Evolutionary conservation across 2,888 invertebrate species (phyloP).

Genomic region (Ormyrus pomaceus): DNA sequence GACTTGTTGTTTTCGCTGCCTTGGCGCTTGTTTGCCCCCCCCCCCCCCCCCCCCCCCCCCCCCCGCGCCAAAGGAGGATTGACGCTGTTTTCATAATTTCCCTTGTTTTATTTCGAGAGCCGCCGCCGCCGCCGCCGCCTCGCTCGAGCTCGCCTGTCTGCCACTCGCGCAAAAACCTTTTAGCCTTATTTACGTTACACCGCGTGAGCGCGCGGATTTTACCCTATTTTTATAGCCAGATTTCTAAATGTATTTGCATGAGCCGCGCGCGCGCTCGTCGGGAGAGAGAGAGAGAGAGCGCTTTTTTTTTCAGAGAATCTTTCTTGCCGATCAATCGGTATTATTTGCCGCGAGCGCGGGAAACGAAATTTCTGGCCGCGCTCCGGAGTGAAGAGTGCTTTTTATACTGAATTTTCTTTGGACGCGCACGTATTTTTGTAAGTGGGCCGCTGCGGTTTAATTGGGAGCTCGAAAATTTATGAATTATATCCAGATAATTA

Average conservation of each 20-base stretch:
- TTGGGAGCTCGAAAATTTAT: no score
- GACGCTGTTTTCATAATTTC: conserved; percentile 54
- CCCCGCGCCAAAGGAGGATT: conserved; percentile 60
- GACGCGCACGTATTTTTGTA: no score
- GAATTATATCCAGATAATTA: no score
- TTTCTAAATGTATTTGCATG: conserved; percentile 30
- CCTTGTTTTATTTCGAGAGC: conserved; percentile 49
- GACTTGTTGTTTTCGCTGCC: not conserved
- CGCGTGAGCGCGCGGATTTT: conserved; percentile 26
- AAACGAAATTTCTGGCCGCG: not conserved
- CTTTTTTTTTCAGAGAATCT: not conserved
- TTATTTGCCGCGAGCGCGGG: not conserved
- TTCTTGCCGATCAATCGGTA: conserved; percentile 3
- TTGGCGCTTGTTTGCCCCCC: no score
- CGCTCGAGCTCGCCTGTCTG: conserved; percentile 14
- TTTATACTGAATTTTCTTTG: no score
- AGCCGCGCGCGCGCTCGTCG: not conserved
- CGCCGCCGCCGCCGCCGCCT: not conserved
- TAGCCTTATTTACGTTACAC: conserved; percentile 51
- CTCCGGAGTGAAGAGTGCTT: not conserved
- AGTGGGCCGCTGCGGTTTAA: no score
- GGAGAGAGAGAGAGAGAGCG: no score
- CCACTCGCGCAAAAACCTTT: conserved; percentile 50
- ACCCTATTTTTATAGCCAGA: conserved; percentile 48
- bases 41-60: no score